A percentile compares a stretch with the other conserved stretches of the same genome.
Conservation (phyloP, 2,797 vertebrate species). For the Scolopax bukidnonensis region DNA sequence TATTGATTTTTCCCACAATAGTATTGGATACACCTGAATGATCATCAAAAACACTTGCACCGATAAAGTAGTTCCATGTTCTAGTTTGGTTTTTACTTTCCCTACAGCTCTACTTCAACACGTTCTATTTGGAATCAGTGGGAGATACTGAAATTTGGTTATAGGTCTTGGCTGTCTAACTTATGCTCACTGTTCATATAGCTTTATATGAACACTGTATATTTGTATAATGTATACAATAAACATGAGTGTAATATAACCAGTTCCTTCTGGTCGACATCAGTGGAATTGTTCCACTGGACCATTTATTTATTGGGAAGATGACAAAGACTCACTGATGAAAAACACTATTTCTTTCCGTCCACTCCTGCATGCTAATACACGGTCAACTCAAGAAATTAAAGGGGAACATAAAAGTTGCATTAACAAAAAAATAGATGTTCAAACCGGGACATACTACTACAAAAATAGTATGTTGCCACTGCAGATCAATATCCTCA, state of each 20-base stretch:
- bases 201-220: rapidly evolving
- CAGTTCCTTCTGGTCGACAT: background rate
- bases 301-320: background rate
- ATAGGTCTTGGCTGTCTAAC: background rate
- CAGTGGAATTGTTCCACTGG: background rate
- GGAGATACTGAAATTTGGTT: background rate
- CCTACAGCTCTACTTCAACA: background rate
- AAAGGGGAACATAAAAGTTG: background rate
- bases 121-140: background rate
- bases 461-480: background rate
- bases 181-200: background rate
- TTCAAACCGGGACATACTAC: background rate
- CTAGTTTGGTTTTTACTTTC: background rate
- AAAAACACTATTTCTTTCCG: background rate
- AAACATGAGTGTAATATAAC: rapidly evolving
- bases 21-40: background rate
- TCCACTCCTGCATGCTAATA: background rate
- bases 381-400: background rate
- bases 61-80: background rate
- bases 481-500: conserved; percentile 11
- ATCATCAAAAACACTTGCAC: background rate
- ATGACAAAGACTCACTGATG: background rate
- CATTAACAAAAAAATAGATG: background rate
- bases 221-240: background rate
- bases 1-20: conserved; percentile 29